phyloP scores from a whole-genome alignment of 2,113 vertebrate species.

The Megaceryle torquata region DNA sequence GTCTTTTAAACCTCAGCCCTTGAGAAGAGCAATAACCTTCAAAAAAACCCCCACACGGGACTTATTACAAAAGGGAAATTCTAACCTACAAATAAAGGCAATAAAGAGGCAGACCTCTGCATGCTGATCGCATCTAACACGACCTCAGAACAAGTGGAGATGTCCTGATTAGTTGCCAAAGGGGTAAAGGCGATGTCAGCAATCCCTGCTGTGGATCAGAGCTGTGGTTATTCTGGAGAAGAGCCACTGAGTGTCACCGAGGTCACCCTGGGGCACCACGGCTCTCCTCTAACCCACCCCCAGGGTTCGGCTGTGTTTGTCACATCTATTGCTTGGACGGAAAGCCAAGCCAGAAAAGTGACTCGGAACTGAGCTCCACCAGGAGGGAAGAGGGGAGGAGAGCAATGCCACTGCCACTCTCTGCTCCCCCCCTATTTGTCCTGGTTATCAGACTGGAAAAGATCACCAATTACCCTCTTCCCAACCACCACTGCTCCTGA shows the following conservation, averaged over 20 bases:
- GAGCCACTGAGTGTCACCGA: neutral
- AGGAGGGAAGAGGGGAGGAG: neutral
- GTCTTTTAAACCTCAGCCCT: neutral
- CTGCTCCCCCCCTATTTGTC: neutral
- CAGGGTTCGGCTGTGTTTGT: neutral
- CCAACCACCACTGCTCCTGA: constrained; percentile 30
- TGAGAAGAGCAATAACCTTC: neutral
- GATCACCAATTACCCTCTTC: constrained; percentile 52
- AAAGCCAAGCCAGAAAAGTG: neutral
- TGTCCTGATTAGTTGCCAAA: neutral
- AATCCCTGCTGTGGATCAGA: accelerated
- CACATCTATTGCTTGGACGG: neutral
- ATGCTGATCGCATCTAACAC: accelerated
- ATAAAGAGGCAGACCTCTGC: neutral
- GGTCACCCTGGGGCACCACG: neutral
- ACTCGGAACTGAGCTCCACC: neutral
- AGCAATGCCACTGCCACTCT: neutral
- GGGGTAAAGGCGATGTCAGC: neutral
- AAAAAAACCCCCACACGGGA: neutral
- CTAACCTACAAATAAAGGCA: constrained; percentile 1
- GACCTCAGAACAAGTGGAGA: neutral
- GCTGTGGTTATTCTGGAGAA: neutral
- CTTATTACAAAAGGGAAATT: neutral
- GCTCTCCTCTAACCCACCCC: neutral
- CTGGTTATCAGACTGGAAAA: constrained; percentile 63